Conservation (phyloP, 1,140 invertebrate species). For the Uloborus diversus region DNA sequence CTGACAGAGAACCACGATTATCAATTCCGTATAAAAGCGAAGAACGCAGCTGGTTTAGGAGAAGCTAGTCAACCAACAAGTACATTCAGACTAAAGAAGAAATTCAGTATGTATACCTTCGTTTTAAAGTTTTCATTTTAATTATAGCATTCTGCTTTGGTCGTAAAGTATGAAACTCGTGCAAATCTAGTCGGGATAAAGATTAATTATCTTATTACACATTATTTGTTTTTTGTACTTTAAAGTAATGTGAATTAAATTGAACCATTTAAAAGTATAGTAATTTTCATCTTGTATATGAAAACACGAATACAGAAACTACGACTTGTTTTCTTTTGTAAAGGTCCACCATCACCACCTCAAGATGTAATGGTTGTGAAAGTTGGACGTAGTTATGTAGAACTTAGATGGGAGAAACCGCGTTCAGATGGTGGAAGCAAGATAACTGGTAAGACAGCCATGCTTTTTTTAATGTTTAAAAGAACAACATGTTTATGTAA, state of each 20-base stretch:
- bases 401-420: conserved; percentile 87
- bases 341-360: conserved; percentile 75
- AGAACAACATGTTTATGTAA: background rate
- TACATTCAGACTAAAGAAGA: conserved; percentile 50
- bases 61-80: conserved; percentile 76
- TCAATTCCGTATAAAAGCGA: conserved; percentile 93
- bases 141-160: no score
- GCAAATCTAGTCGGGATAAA: conserved; percentile 62
- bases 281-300: no score
- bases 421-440: conserved; percentile 77
- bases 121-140: conserved; percentile 79
- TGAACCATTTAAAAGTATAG: no score
- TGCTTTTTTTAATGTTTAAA: background rate
- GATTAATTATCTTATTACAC: background rate
- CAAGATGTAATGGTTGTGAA: conserved; percentile 80
- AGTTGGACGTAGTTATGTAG: conserved; percentile 86
- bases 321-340: no score
- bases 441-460: conserved; percentile 44
- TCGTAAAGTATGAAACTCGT: no score
- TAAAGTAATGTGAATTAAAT: no score
- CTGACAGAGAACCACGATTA: conserved; percentile 73
- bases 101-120: conserved; percentile 70
- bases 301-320: no score
- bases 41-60: conserved; percentile 95
- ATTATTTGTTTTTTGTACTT: no score